Base-by-base conservation (phyloP, 92 coral and sea anemone genomes). In the Zoanthus solanderi region DNA sequence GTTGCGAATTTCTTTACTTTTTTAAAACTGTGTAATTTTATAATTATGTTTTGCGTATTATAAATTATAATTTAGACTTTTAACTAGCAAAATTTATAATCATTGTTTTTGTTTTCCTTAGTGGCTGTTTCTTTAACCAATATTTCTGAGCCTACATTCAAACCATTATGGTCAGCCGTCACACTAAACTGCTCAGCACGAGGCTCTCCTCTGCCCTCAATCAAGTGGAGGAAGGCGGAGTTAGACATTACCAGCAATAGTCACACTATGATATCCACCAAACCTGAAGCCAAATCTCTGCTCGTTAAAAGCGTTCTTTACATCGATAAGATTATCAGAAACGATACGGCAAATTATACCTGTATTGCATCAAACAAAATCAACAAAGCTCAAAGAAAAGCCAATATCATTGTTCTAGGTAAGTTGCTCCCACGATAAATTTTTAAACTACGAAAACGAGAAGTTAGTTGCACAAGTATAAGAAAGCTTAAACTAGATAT, bases 171-270 rank as follows among this genome's bases (percentile, higher is more conserved):
- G 60, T 13, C 23, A 53, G 34, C 79, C 9, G 79, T 47, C 58
- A 89, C 88, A 1, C 83, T 94, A 6, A 84, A 78, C 30, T 94
- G 96, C 23, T 54, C 72, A 5, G 89, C 84, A 5, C 81, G 92
- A n/a, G 96, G 93, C 12, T 94, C 71, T 45, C 96, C 94, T 0
- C 45, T 37, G 44, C 94, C 94, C 13, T 13, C 58, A 12, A 84
- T 92, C 50, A 29, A 69, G 6, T 94, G 96, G 96, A 83, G 23
- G 8, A 91, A 94, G 54, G 78, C 76, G 60, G 89, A 86, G 0
- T 9, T 0, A 0, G 11, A 53, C 14, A 88, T 80, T 13, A 30
- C 13, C 48, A 44, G 23, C 72, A 60, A 71, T n/a, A 16, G 32
- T 13, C 87, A 72, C 28, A 75, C 71, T 3, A 23, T 15, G 7